Conservation (phyloP, 2,888 invertebrate genomes). For the Hemithea aestivaria region DNA sequence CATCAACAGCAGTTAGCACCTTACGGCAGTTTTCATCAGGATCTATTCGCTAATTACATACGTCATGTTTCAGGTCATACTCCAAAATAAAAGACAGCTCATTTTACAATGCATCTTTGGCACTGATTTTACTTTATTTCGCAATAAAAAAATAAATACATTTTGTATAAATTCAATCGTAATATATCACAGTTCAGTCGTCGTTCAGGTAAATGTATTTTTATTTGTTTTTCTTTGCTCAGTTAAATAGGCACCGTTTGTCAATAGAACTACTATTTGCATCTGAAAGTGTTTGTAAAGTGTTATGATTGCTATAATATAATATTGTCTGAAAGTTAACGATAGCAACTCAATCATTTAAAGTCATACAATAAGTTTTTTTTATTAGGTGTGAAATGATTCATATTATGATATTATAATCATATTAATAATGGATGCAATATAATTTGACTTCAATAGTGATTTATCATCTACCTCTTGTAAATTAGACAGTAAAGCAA, state of each 20-base stretch:
- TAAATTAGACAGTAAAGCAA: constrained; percentile 17
- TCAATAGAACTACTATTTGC: constrained; percentile 35
- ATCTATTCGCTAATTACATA: constrained; percentile 45
- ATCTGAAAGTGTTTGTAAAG: neutral
- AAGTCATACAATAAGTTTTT: no score
- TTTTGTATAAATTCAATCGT: constrained; percentile 50
- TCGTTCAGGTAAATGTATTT: constrained; percentile 47
- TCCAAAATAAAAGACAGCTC: constrained; percentile 26
- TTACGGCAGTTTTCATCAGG: constrained; percentile 26
- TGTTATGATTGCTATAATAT: neutral
- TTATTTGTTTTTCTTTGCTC: constrained; percentile 62
- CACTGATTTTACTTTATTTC: constrained; percentile 70
- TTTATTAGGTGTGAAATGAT: no score
- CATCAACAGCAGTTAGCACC: constrained; percentile 52
- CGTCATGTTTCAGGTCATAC: constrained; percentile 26
- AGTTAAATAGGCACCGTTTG: constrained; percentile 47
- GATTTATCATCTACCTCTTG: constrained; percentile 2
- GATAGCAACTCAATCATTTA: no score
- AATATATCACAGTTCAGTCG: constrained; percentile 75
- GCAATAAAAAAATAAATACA: constrained; percentile 52
- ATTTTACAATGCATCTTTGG: constrained; percentile 74
- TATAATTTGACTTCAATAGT: no score
- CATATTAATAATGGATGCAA: no score
- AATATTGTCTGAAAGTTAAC: neutral
- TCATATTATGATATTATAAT: no score